Evolutionary conservation across 1,140 invertebrate species (phyloP), one percentile per base, ranked within the genome.

Genomic region (Hesperophylax magnus): DNA sequence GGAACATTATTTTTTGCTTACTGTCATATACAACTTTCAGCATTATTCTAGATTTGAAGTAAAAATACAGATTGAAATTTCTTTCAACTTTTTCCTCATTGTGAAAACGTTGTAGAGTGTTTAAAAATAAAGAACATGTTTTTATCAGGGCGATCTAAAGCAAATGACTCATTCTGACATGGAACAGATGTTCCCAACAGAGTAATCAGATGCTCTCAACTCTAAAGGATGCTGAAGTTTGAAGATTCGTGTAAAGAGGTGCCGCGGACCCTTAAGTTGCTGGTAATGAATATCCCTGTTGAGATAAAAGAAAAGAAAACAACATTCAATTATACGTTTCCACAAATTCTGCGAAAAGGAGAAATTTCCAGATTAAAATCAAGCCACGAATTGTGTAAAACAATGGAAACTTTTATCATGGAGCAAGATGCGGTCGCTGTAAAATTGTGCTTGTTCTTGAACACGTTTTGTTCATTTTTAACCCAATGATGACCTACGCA

Each of bases 361-460:
- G 63, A 65, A 65, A 7, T 7, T 31, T 65, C 24, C 27, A 31
- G 63, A 65, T 65, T 65, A 65, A 27, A 65, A 65, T 34, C 63
- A 27, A 27, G 27, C 63, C 63, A 34, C 22, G 63, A 65, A 27
- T 31, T 65, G 63, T 65, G 63, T 22, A 65, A 31, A 65, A 65
- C 63, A 65, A 65, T 9, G 63, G 27, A 65, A 65, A 65, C 22
- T 65, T 65, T 65, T 65, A 65, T 31, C 15, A 17, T 65, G 63
- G 22, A 34, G 15, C 65, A 39, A 39, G 65, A 18, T 39, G n/a
- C 20, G 24, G 14, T 61, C 60, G 3, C 9, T 5, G 18, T 39
- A 39, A 2, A 69, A 69, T 27, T 47, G n/a, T 18, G 17, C 18
- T 47, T 18, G 34, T 34, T 47, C 31, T 14, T 69, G 20, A 39